phyloP scores from a whole-genome alignment of 2,113 vertebrate species.

The Geococcyx californianus region DNA sequence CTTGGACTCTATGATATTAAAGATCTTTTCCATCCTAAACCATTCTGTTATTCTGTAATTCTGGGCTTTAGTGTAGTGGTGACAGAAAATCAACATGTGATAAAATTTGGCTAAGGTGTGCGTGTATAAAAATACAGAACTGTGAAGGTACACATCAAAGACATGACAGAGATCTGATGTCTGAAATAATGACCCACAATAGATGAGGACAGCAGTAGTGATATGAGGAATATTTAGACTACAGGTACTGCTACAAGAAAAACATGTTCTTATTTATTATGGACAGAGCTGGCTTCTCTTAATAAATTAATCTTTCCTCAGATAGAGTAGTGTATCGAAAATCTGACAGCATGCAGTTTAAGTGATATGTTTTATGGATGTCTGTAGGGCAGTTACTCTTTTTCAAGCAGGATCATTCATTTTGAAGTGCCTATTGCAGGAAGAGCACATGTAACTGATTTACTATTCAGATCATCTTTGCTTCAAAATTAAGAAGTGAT shows the following conservation, averaged over 20 bases:
- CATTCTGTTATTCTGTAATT: neutral
- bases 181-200: neutral
- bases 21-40: too few relatives aligned
- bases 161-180: neutral
- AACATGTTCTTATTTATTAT: neutral
- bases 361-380: neutral
- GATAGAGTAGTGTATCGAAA: neutral
- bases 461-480: neutral
- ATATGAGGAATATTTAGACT: neutral
- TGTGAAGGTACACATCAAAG: neutral
- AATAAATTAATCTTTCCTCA: neutral
- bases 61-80: neutral
- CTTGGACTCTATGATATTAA: too few relatives aligned
- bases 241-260: neutral
- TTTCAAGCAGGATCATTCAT: neutral
- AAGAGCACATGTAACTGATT: neutral
- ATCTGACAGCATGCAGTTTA: neutral
- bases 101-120: neutral
- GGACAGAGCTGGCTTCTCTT: neutral
- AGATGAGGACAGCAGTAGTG: neutral
- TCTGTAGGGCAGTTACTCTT: neutral
- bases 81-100: neutral
- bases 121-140: neutral
- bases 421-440: neutral
- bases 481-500: conserved; percentile 20